These are phyloP conservation scores for Copidosoma floridanum DNA, from an alignment of 1,140 invertebrate species.

Conservation along the genomic window DNA sequence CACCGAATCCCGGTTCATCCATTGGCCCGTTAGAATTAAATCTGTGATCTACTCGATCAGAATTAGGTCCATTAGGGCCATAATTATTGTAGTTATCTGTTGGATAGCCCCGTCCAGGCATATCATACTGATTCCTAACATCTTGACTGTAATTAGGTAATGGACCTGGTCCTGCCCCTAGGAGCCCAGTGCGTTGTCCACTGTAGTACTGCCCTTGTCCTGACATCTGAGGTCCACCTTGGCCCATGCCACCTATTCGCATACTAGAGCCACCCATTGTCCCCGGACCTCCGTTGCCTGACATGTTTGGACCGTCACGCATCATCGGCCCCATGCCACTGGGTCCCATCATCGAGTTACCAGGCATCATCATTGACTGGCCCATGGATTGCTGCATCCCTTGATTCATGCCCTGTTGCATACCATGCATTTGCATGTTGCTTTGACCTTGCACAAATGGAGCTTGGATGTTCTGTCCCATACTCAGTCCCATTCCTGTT, in stretches of 20 bases:
- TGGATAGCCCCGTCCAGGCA: constrained; percentile 31
- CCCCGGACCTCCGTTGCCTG: constrained; percentile 34
- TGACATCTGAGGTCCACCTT: constrained; percentile 5
- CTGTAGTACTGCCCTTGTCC: constrained; percentile 42
- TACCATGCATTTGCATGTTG: constrained; percentile 2
- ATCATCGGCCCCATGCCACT: constrained; percentile 49
- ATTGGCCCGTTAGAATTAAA: constrained; percentile 1
- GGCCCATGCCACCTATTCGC: constrained; percentile 17
- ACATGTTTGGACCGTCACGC: constrained; percentile 5
- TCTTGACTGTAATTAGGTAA: constrained; percentile 39
- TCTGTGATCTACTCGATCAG: constrained; percentile 34
- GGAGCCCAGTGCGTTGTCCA: constrained; percentile 45
- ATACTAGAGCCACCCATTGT: background rate
- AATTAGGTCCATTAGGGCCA: constrained; percentile 19
- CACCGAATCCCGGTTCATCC: background rate
- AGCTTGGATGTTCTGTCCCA: constrained; percentile 58
- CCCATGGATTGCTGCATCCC: constrained; percentile 33
- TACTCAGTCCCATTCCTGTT: constrained; percentile 48
- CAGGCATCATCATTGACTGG: constrained; percentile 53
- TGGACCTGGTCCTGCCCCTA: constrained; percentile 46
- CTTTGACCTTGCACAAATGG: constrained; percentile 41
- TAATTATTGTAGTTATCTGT: constrained; percentile 37
- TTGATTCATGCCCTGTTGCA: constrained; percentile 28
- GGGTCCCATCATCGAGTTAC: constrained; percentile 54
- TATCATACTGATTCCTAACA: constrained; percentile 38